These are phyloP conservation scores for Andrena fulva DNA, from an alignment of 2,888 invertebrate genomes.

Conservation along the genomic window DNA sequence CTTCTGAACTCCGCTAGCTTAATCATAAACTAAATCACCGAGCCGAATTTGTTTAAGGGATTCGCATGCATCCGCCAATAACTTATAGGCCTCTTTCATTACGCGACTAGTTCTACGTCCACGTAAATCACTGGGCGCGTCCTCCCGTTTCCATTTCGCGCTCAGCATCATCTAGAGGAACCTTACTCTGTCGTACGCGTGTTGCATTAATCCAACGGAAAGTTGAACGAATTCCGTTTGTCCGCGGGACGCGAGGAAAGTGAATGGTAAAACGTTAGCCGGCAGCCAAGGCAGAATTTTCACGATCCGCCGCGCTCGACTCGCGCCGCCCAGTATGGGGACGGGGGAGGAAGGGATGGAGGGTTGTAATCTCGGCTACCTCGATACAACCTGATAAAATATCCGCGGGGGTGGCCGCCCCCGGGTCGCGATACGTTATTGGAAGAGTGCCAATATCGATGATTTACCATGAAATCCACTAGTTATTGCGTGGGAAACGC, in stretches of 20 bases:
- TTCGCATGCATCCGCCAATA: too few species aligned
- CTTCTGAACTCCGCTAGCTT: too few species aligned
- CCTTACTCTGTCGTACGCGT: neutral
- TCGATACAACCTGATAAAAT: slow-evolving; percentile 59
- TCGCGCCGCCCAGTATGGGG: neutral
- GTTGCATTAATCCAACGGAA: neutral
- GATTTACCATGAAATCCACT: slow-evolving; percentile 78
- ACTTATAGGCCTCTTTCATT: too few species aligned
- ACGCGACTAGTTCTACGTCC: too few species aligned
- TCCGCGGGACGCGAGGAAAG: neutral
- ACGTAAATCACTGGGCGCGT: neutral
- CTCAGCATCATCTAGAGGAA: neutral
- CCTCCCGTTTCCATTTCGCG: neutral
- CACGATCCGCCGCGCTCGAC: neutral
- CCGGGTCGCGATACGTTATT: slow-evolving; percentile 56
- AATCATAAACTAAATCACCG: too few species aligned
- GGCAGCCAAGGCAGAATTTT: slow-evolving; percentile 13
- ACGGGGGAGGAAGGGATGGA: neutral
- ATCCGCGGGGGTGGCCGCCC: slow-evolving; percentile 35
- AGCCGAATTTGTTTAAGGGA: too few species aligned
- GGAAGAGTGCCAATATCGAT: slow-evolving; percentile 77
- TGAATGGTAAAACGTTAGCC: slow-evolving; percentile 11
- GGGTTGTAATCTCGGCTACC: slow-evolving; percentile 35
- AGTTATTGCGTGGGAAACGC: slow-evolving; percentile 77
- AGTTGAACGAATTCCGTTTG: slow-evolving; percentile 16